These are phyloP conservation scores for Meloidogyne chitwoodi DNA, from an alignment of 1,140 invertebrate genomes.

Conservation along the genomic window DNA sequence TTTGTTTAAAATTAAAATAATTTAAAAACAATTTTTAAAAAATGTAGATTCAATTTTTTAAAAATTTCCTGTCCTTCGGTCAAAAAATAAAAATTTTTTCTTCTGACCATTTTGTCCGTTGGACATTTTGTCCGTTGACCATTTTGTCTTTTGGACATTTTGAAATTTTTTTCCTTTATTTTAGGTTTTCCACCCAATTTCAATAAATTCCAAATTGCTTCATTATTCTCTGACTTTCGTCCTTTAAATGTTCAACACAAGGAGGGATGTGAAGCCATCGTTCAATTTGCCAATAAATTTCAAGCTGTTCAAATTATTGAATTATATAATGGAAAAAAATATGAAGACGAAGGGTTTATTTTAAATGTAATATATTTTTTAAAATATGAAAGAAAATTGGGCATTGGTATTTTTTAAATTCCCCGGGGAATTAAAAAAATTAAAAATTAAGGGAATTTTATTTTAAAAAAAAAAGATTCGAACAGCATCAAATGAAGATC, in stretches of 20 bases:
- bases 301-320: constrained; percentile 21
- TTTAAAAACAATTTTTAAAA: too few species aligned
- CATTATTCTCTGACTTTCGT: constrained; percentile 22
- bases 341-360: constrained; percentile 14
- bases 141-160: neutral
- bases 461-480: too few species aligned
- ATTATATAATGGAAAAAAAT: constrained; percentile 1
- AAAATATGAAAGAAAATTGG: too few species aligned
- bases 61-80: too few species aligned
- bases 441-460: too few species aligned
- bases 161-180: neutral
- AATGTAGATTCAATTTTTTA: too few species aligned
- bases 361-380: neutral
- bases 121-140: neutral
- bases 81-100: too few species aligned
- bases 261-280: neutral
- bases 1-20: too few species aligned
- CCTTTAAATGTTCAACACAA: constrained; percentile 14
- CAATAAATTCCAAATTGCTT: constrained; percentile 24
- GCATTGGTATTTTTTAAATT: too few species aligned
- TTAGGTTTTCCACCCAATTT: constrained; percentile 6
- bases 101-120: too few species aligned
- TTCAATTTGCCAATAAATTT: constrained; percentile 28
- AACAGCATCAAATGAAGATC: too few species aligned
- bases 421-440: too few species aligned